Evolutionary conservation across 2,113 vertebrate genomes (phyloP).

Genomic region (Catagonus wagneri): DNA sequence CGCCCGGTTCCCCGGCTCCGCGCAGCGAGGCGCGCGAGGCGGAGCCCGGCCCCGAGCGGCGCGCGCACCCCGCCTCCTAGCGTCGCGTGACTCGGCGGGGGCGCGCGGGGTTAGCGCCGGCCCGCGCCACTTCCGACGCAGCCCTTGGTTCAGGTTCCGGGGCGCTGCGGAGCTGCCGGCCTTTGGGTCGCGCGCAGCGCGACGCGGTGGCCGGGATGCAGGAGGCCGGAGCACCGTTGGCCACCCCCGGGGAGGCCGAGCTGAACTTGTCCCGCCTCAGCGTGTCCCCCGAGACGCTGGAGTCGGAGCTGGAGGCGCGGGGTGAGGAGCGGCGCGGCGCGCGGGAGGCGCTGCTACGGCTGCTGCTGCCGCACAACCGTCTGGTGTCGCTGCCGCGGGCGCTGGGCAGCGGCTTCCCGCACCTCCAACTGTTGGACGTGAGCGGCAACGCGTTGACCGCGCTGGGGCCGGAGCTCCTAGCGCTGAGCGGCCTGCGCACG

Average conservation of each 20-base stretch:
- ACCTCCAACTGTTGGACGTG: constrained; percentile 94
- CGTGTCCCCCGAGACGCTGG: constrained; percentile 84
- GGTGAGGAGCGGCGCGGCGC: constrained; percentile 86
- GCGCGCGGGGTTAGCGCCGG: background rate
- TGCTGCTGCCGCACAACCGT: constrained; percentile 92
- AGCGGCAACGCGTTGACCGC: constrained; percentile 92
- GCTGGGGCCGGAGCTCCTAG: constrained; percentile 91
- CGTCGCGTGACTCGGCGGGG: background rate
- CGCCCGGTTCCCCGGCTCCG: accelerated
- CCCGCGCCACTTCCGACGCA: background rate
- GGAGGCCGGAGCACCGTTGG: constrained; percentile 38
- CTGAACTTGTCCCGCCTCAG: constrained; percentile 90
- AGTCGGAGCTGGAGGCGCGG: constrained; percentile 84
- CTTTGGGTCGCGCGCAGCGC: background rate
- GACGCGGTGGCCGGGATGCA: constrained; percentile 60
- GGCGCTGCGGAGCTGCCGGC: constrained; percentile 3
- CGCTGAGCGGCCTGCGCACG: constrained; percentile 90
- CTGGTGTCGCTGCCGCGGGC: constrained; percentile 87
- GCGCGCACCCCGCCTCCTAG: background rate
- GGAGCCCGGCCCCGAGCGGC: background rate
- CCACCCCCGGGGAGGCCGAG: constrained; percentile 80
- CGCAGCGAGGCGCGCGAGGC: background rate
- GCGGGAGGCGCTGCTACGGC: constrained; percentile 87
- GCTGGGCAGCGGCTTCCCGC: constrained; percentile 89
- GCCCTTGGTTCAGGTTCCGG: constrained; percentile 72